These are phyloP conservation scores for Muscicapa comitata DNA, from an alignment of 2,797 vertebrate species.

Conservation along the genomic window DNA sequence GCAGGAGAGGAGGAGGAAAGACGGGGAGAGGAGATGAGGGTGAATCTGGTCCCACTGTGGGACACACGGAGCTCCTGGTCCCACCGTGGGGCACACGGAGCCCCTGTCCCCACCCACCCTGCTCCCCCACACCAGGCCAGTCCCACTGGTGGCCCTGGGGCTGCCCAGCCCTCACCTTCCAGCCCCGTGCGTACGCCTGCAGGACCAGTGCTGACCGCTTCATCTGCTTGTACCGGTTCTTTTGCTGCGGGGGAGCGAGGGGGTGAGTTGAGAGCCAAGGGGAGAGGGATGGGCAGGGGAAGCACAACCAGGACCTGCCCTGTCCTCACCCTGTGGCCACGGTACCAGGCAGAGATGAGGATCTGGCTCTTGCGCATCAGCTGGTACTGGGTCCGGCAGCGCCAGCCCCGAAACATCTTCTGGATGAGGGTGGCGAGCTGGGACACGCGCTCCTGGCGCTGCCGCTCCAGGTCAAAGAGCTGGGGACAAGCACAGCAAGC, in stretches of 20 bases:
- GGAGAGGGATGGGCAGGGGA: not conserved
- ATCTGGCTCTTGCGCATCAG: slow-evolving; percentile 80
- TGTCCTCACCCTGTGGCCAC: slow-evolving; percentile 66
- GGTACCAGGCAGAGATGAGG: slow-evolving; percentile 76
- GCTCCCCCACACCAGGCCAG: not conserved
- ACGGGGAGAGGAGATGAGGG: not conserved
- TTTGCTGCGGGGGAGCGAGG: slow-evolving; percentile 61
- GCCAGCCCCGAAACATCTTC: slow-evolving; percentile 74
- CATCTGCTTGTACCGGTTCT: slow-evolving; percentile 65
- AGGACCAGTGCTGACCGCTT: slow-evolving; percentile 54
- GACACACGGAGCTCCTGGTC: fast-evolving
- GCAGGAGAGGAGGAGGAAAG: not conserved
- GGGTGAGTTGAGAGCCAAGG: not conserved
- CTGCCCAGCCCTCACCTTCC: slow-evolving; percentile 71
- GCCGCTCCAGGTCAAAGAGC: slow-evolving; percentile 76
- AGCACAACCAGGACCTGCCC: fast-evolving
- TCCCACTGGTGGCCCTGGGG: fast-evolving
- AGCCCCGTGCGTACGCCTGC: slow-evolving; percentile 75
- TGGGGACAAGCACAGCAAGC: not conserved
- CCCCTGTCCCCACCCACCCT: not conserved
- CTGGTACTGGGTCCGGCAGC: slow-evolving; percentile 65
- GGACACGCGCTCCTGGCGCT: slow-evolving; percentile 54
- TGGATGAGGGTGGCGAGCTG: slow-evolving; percentile 75
- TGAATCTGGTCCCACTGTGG: not conserved
- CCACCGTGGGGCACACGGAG: fast-evolving